Percentiles rank a stretch among this genome's conserved stretches.
phyloP scores from a whole-genome alignment of 2,797 vertebrate species.

The Dryobates pubescens region DNA sequence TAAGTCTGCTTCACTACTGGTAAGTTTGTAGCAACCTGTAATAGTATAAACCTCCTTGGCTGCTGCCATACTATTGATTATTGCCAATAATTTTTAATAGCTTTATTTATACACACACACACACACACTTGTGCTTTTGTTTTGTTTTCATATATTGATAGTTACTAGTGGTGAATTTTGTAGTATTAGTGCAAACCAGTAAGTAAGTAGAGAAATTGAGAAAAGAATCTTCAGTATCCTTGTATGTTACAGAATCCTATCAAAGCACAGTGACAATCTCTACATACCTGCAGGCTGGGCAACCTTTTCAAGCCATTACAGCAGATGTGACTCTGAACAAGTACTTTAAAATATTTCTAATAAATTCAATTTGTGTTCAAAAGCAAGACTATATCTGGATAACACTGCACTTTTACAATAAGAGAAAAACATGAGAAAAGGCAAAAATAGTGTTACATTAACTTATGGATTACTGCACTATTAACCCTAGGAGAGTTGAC shows the following conservation, averaged over 20 bases:
- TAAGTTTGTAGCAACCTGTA: not conserved
- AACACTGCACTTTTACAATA: not conserved
- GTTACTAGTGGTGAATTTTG: not conserved
- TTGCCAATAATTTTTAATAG: not conserved
- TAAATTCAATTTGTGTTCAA: not conserved
- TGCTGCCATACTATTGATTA: not conserved
- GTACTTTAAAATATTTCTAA: not conserved
- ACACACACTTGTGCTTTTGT: not conserved
- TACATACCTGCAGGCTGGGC: not conserved
- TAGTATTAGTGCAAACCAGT: not conserved
- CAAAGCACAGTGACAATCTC: not conserved
- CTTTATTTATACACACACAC: not conserved
- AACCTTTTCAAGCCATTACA: not conserved
- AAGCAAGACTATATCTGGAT: not conserved
- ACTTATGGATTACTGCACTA: not conserved
- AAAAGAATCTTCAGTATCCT: rapidly evolving
- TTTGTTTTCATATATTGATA: not conserved
- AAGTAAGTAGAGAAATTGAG: not conserved
- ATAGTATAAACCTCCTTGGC: not conserved
- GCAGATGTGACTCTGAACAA: not conserved
- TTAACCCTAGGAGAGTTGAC: not conserved
- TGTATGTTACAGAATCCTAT: not conserved
- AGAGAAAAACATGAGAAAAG: not conserved
- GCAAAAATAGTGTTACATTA: not conserved
- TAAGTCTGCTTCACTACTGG: not conserved